These are phyloP conservation scores for Scaptodrosophila lebanonensis DNA, from an alignment of 1,140 invertebrate genomes.

Conservation along the genomic window DNA sequence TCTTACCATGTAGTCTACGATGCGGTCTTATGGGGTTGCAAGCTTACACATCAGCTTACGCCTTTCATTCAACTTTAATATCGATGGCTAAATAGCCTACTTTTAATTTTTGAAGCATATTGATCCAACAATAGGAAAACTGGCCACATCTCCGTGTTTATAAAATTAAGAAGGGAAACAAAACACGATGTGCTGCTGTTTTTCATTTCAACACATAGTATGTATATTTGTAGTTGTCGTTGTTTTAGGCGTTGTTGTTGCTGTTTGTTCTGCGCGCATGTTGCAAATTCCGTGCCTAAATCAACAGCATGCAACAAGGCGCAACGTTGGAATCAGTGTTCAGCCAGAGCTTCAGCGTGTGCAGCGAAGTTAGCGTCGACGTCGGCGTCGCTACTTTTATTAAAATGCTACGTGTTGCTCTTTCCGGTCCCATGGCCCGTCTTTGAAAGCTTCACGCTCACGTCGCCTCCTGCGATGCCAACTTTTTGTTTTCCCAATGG, in stretches of 20 bases:
- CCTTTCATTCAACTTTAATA: too few species aligned
- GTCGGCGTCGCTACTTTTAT: constrained; percentile 21
- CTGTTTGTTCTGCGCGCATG: not conserved
- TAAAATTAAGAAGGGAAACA: too few species aligned
- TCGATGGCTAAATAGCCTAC: too few species aligned
- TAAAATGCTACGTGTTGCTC: constrained; percentile 61
- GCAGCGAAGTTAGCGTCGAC: too few species aligned
- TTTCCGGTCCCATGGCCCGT: constrained; percentile 31
- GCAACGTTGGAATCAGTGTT: too few species aligned
- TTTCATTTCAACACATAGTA: not conserved
- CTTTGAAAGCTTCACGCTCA: constrained; percentile 47
- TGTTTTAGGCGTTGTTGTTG: not conserved
- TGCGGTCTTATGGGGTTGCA: too few species aligned
- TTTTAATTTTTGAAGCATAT: too few species aligned
- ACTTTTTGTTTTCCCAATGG: not conserved
- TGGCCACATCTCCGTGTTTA: constrained; percentile 2
- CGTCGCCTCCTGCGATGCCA: not conserved
- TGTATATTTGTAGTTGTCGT: not conserved
- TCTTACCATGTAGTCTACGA: too few species aligned
- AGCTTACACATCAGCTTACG: too few species aligned
- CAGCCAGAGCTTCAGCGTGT: too few species aligned
- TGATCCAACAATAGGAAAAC: constrained; percentile 48
- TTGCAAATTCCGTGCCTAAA: constrained; percentile 8
- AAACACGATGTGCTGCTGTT: not conserved
- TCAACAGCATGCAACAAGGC: constrained; percentile 28